Evolutionary conservation across 1,140 invertebrate species (phyloP), one percentile per base, ranked within the genome.

Genomic region (Brachionus plicatilis): DNA sequence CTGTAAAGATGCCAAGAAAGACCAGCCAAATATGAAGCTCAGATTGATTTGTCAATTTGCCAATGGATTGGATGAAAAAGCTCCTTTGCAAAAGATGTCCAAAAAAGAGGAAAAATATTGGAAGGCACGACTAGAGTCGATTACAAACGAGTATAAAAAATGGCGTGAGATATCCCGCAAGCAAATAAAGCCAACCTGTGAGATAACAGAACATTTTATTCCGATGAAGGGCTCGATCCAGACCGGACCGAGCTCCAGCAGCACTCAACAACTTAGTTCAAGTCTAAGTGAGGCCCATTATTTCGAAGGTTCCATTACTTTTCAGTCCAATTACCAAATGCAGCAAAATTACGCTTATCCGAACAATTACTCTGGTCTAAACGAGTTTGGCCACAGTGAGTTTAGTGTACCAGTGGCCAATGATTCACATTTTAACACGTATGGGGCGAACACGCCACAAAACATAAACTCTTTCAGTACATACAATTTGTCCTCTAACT

Each of bases 141-240:
- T 99, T 20, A 96, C 95, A 87, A 95, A 96, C 78, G 97, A 99
- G 91, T 99, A 99, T 91, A 98, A 98, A 92, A 97, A 96, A 94
- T 99, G 97, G 97, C 93, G 97, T 65, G 93, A 95, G 91, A 98
- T 95, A 91, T 95, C 94, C 91, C 93, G 94, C 87, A 94, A 95
- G 90, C 93, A 93, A 88, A 92, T 93, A 33, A 85, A 76, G 43
- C 24, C 82, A 3, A 14, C 33, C 14, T 20, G 47, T 75, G 83
- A 68, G 14, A 50, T n/a, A 20, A 20, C 20, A 4, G 45, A 56
- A 56, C 41, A 41, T 43, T 17, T 41, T 17, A 43, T 43, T 9
- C 33, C 29, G 14, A 72, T 37, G 4, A 20, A 43, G 14, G 33
- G 29, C 4, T 43, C 4, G 3, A 17, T 1, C 20, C 33, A 43